Percentiles rank a stretch among this genome's conserved stretches.
phyloP scores from a whole-genome alignment of 2,797 vertebrate genomes.

The Sebastes vulpes region DNA sequence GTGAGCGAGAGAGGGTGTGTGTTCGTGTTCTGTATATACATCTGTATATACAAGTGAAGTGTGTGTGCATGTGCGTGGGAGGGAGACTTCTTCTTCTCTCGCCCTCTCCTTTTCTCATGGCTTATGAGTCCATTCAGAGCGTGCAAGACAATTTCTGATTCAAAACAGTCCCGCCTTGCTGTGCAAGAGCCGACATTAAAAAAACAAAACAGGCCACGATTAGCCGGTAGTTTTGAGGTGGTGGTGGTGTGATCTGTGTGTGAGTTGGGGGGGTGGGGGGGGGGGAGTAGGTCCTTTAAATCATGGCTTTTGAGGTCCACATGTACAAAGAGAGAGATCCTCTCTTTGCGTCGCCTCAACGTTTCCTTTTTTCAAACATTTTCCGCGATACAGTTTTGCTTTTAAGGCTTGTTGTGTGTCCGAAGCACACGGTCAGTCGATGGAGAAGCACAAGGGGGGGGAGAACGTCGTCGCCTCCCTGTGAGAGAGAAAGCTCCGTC shows the following conservation, averaged over 20 bases:
- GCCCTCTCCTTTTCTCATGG: conserved; percentile 56
- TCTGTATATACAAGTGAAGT: conserved; percentile 65
- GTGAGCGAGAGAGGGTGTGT: conserved; percentile 3
- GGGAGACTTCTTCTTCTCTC: conserved; percentile 20
- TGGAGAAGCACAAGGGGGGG: conserved; percentile 42
- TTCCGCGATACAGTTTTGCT: conserved; percentile 47
- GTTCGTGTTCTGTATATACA: conserved; percentile 59
- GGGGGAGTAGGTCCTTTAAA: conserved; percentile 74
- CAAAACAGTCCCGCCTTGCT: neutral
- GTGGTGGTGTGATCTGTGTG: conserved; percentile 9
- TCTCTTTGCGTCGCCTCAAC: conserved; percentile 34
- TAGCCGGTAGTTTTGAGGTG: conserved; percentile 24
- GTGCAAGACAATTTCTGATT: conserved; percentile 31
- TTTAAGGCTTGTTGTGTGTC: conserved; percentile 89
- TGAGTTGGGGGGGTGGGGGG: neutral
- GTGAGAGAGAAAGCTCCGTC: conserved; percentile 27
- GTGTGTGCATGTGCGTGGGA: conserved; percentile 22
- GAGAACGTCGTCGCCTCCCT: conserved; percentile 7
- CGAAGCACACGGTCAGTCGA: conserved; percentile 41
- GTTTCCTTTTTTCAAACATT: conserved; percentile 47
- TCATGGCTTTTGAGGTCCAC: conserved; percentile 80
- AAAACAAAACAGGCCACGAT: conserved; percentile 22
- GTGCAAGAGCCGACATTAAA: conserved; percentile 16
- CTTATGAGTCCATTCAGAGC: conserved; percentile 61
- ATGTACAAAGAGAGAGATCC: conserved; percentile 22